Evolutionary conservation across 2,888 invertebrate species (phyloP).

Genomic region (Acronicta alni): DNA sequence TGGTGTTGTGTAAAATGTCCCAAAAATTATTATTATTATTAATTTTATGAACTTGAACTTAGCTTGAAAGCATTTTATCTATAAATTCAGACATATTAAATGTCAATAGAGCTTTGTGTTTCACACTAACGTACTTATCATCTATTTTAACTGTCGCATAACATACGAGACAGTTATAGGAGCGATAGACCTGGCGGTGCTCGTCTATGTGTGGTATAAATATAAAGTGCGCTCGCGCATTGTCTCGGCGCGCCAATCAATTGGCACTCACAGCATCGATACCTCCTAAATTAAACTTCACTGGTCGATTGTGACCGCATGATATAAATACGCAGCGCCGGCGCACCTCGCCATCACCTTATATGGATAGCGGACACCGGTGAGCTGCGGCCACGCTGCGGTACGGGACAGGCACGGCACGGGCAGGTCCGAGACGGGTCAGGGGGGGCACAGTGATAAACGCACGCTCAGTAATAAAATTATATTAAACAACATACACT

Average conservation of each 20-base stretch:
- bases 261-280: slow-evolving; percentile 52
- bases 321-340: slow-evolving; percentile 45
- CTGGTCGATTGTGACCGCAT: slow-evolving; percentile 50
- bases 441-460: slow-evolving; percentile 14
- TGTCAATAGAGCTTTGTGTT: too few species aligned
- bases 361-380: slow-evolving; percentile 43
- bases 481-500: slow-evolving; percentile 68
- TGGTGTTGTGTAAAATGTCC: too few species aligned
- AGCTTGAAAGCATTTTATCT: too few species aligned
- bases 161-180: slow-evolving; percentile 1
- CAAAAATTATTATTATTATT: too few species aligned
- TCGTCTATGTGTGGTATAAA: slow-evolving; percentile 32
- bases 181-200: slow-evolving; percentile 1
- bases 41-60: too few species aligned
- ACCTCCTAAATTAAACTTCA: slow-evolving; percentile 56
- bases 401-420: background rate
- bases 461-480: slow-evolving; percentile 61
- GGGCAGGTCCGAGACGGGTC: background rate
- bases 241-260: slow-evolving; percentile 42
- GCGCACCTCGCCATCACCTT: slow-evolving; percentile 38
- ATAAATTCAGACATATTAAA: too few species aligned
- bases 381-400: background rate
- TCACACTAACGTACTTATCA: slow-evolving; percentile 8
- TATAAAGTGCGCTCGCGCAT: slow-evolving; percentile 27
- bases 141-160: background rate